Base-by-base conservation (phyloP, 2,113 vertebrate species). In the Eolophus roseicapilla region DNA sequence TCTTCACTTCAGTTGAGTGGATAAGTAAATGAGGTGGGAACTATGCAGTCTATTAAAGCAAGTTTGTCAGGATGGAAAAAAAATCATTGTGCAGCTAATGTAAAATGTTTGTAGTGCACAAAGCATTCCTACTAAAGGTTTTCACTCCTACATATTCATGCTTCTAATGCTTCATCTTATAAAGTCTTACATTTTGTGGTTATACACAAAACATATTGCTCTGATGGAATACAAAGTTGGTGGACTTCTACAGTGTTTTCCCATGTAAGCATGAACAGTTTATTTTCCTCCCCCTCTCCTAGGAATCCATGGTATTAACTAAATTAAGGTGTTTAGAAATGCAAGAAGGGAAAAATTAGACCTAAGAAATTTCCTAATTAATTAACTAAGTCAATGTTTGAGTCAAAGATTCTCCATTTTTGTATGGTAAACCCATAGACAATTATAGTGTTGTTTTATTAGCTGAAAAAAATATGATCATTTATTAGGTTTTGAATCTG, bases 21-120 rank as follows among this genome's bases (percentile, higher is more conserved):
- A 47, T 88, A 57, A 96, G 91, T 50, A 90, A 93, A 88, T 92
- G 88, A 96, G 53, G 69, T 69, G 46, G 64, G 79, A 95, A 49
- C 8, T 52, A 33, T 81, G 24, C 7, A 91, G 55, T 53, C 41
- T 81, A 92, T 88, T 92, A 94, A 79, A n/a, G 13, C 11, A 64
- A 75, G 18, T 33, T 85, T 86, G 84, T 93, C 46, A 83, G 37
- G n/a, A 47, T 79, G 43, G n/a, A 94, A 92, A 78, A 80, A 84
- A 91, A 94, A 74, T 83, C 28, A 78, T 77, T 83, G 55, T 57
- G 39, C 11, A 68, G 70, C 50, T 95, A 92, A 86, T 59, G 53
- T 55, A 94, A 87, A 90, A 59, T n/a, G 17, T 65, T 53, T 57
- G 33, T 59, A 86, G 18, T 50, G 49, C 25, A 4, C 33, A 93